A percentile compares a stretch with the other conserved stretches of the same genome.
These are phyloP conservation scores for Phymatocera aterrima DNA, from an alignment of 2,888 invertebrate genomes.

Conservation along the genomic window DNA sequence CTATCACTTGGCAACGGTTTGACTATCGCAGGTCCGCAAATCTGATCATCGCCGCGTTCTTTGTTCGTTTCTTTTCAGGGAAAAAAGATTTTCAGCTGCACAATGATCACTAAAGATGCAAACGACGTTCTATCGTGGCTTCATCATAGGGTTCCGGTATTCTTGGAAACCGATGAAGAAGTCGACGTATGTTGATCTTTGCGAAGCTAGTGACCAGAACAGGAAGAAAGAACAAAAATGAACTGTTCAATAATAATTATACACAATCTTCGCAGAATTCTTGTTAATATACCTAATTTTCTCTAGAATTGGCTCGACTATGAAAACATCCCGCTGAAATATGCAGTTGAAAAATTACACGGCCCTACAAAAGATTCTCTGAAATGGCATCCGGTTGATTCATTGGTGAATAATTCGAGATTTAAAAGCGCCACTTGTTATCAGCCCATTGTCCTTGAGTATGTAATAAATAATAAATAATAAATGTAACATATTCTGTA, in stretches of 20 bases:
- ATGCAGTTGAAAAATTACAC: constrained; percentile 78
- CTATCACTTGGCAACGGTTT: too few relatives aligned
- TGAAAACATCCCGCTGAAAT: constrained; percentile 76
- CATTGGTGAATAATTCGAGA: constrained; percentile 83
- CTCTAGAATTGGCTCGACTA: constrained; percentile 83
- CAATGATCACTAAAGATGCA: constrained; percentile 87
- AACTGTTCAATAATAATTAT: constrained; percentile 26
- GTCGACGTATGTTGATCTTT: constrained; percentile 76
- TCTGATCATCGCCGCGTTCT: background rate
- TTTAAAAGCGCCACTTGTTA: constrained; percentile 81
- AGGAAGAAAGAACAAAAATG: constrained; percentile 5
- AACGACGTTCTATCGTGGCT: constrained; percentile 82
- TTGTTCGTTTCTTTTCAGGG: constrained; percentile 69
- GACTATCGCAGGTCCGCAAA: too few relatives aligned
- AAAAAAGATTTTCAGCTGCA: constrained; percentile 82
- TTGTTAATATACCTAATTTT: constrained; percentile 34
- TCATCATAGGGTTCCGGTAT: constrained; percentile 89
- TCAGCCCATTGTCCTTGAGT: constrained; percentile 72
- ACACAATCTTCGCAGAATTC: constrained; percentile 25
- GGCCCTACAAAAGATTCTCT: constrained; percentile 75
- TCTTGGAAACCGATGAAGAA: constrained; percentile 82
- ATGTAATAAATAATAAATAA: constrained; percentile 45
- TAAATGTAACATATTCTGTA: background rate
- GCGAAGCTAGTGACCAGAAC: background rate
- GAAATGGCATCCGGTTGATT: constrained; percentile 84